Evolutionary conservation across 2,797 vertebrate genomes (phyloP), one percentile per base, ranked within the genome.

Genomic region (Myiotriccus ornatus): DNA sequence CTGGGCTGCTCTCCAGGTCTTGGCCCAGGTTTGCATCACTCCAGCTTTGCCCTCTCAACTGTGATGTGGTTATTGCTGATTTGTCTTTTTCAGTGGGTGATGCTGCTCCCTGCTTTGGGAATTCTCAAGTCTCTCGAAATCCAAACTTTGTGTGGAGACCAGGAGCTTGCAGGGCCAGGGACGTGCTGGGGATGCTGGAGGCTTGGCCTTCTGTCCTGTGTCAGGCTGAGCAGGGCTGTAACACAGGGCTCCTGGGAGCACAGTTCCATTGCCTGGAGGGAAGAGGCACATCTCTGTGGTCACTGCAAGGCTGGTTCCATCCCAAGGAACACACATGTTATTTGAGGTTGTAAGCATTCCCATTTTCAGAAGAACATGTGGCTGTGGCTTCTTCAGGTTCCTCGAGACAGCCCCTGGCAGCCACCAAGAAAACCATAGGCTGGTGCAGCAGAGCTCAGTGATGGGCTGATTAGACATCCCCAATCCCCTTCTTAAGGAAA

Each of bases 211-310:
- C 1, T 3, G 3, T 30, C 76, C 47, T 19, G 24, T 37, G 3
- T 11, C 0, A 1, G 35, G 41, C 57, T 50, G 71, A 44, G 19
- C 46, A 30, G 50, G 34, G 23, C 1, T n/a, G 17, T 3, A 16
- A 3, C 0, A 6, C 18, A 5, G 37, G 11, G 22, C 65, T 56
- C 5, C n/a, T 43, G 20, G 18, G 25, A 13, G 12, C 20, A 14
- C 18, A 55, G 21, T 28, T 12, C 28, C 20, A 0, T 25, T 34
- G 22, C 35, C 37, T 14, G 55, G 11, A 43, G 50, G 24, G 65
- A 39, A 62, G 50, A 62, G 57, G 27, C 37, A 6, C 6, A 0
- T 10, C 3, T 9, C 3, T 3, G 0, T 41, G 37, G 8, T 3
- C 44, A 34, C 57, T 83, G 69, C 41, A 27, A 22, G 39, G 55